phyloP scores from a whole-genome alignment of 2,797 vertebrate species.

The Halcyon leucocephala region DNA sequence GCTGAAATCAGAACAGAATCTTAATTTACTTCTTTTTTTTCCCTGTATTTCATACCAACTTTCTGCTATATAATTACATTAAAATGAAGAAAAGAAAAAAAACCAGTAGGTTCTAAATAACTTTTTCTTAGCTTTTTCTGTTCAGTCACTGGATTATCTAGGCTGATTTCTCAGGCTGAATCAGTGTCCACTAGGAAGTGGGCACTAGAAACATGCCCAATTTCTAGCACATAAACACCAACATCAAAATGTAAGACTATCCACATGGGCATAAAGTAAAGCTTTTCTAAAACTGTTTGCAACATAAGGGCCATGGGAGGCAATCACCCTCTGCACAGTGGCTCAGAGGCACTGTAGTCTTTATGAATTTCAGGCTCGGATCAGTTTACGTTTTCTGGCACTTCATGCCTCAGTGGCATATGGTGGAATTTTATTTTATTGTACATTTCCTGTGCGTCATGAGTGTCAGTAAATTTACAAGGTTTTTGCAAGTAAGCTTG shows the following conservation, averaged over 20 bases:
- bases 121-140: not conserved
- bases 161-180: not conserved
- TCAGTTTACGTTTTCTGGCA: not conserved
- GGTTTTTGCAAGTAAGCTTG: constrained; percentile 25
- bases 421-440: not conserved
- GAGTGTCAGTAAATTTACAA: not conserved
- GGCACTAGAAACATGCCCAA: not conserved
- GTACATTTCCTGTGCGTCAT: not conserved
- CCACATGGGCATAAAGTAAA: not conserved
- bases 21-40: not conserved
- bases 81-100: not conserved
- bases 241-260: not conserved
- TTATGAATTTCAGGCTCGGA: not conserved
- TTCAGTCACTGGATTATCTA: not conserved
- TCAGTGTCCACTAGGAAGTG: not conserved
- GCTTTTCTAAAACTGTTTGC: not conserved
- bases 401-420: not conserved
- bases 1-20: not conserved
- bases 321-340: not conserved
- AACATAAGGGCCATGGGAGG: not conserved
- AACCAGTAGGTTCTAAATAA: not conserved
- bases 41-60: not conserved
- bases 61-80: not conserved
- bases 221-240: not conserved
- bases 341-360: not conserved